Percentiles rank a stretch among this genome's conserved stretches.
Evolutionary conservation across 1,140 invertebrate species (phyloP).

Genomic region (Palaemon carinicauda): DNA sequence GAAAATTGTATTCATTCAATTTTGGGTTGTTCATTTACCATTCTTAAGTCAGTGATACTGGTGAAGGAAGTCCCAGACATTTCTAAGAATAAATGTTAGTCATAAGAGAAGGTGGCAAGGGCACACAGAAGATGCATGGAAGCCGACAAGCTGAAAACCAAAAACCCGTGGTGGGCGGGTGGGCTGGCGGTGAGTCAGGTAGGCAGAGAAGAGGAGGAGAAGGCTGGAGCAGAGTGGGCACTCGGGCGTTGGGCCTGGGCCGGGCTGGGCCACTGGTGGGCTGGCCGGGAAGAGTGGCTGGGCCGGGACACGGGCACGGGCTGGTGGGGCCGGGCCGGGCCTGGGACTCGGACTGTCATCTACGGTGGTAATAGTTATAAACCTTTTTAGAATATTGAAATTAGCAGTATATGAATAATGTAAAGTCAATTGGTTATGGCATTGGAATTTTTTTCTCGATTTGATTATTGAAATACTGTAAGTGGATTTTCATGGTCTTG

Average conservation of each 20-base stretch:
- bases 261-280: constrained; percentile 40
- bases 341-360: constrained; percentile 47
- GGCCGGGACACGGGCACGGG: constrained; percentile 48
- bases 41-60: constrained; percentile 30
- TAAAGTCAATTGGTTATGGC: too few species aligned
- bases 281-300: constrained; percentile 46
- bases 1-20: neutral
- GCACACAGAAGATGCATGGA: constrained; percentile 31
- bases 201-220: constrained; percentile 48
- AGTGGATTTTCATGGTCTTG: too few species aligned
- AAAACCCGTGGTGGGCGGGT: constrained; percentile 48
- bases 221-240: neutral
- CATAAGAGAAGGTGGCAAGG: constrained; percentile 46
- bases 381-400: constrained; percentile 10
- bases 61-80: constrained; percentile 43
- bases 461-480: too few species aligned
- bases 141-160: constrained; percentile 40
- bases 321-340: constrained; percentile 29
- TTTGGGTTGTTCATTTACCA: neutral
- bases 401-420: too few species aligned
- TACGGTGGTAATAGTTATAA: constrained; percentile 40
- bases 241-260: constrained; percentile 44
- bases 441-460: too few species aligned
- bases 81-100: constrained; percentile 43
- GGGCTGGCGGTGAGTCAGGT: constrained; percentile 51